These are phyloP conservation scores for Portunus trituberculatus DNA, from an alignment of 1,140 invertebrate genomes.

Conservation along the genomic window DNA sequence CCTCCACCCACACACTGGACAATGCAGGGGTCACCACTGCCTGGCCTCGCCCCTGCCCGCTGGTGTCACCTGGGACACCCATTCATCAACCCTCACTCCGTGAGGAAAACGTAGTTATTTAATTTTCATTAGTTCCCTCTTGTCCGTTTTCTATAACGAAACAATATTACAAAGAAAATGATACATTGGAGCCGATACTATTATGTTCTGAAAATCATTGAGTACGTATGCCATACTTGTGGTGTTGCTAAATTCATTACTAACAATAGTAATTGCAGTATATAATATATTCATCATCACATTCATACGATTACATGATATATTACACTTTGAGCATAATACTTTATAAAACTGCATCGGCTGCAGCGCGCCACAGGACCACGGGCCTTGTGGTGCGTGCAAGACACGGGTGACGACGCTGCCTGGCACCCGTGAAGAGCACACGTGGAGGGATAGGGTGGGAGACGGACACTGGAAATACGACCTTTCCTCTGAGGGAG, in stretches of 20 bases:
- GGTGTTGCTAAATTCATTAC: too few relatives aligned
- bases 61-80: background rate
- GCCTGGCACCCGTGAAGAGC: background rate
- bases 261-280: too few relatives aligned
- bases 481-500: background rate
- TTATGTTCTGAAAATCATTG: too few relatives aligned
- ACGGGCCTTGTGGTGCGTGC: too few relatives aligned
- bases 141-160: background rate
- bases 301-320: too few relatives aligned
- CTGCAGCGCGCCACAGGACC: too few relatives aligned
- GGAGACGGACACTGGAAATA: background rate
- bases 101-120: background rate
- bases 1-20: background rate
- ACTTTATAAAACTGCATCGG: too few relatives aligned
- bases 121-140: background rate
- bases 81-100: background rate
- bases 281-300: too few relatives aligned
- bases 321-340: too few relatives aligned
- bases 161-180: background rate
- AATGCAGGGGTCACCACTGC: background rate
- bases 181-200: background rate
- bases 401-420: too few relatives aligned
- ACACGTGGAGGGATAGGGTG: background rate
- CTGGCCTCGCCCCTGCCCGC: background rate
- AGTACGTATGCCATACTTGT: too few relatives aligned